Conservation (phyloP, 1,140 invertebrate species). For the Lucilia sericata region DNA sequence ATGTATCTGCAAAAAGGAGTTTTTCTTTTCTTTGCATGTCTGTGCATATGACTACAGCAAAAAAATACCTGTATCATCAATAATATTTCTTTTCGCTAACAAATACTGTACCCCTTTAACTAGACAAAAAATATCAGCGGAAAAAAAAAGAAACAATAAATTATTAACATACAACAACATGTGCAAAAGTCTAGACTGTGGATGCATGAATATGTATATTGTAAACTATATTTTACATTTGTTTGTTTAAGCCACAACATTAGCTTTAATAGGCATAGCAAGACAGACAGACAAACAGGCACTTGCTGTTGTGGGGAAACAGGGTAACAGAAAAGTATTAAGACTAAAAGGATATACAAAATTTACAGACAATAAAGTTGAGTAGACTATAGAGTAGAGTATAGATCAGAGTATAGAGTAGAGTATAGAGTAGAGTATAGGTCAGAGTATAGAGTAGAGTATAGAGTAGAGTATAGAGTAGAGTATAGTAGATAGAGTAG, state of each 20-base stretch:
- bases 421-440: too few relatives aligned
- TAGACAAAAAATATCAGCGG: not conserved
- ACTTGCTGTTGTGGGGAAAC: not conserved
- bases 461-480: too few relatives aligned
- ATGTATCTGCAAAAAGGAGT: too few relatives aligned
- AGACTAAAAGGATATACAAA: too few relatives aligned
- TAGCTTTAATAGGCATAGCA: not conserved
- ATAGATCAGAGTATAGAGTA: too few relatives aligned
- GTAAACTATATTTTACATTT: not conserved
- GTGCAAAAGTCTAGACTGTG: not conserved
- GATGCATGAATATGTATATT: not conserved
- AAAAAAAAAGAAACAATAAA: not conserved
- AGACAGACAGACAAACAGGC: not conserved
- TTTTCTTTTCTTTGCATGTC: too few relatives aligned
- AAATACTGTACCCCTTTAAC: not conserved
- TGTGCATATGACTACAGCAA: too few relatives aligned
- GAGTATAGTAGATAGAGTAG: too few relatives aligned
- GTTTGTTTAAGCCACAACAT: constrained; percentile 11
- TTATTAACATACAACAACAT: constrained; percentile 5
- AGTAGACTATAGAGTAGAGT: too few relatives aligned
- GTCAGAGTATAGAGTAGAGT: too few relatives aligned
- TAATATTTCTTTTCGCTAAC: not conserved
- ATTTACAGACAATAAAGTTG: too few relatives aligned
- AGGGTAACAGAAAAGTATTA: too few relatives aligned
- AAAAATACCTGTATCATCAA: not conserved